Evolutionary conservation across 35 echinoderm and acorn worm genomes (phyloP), one percentile per base, ranked within the genome.

Genomic region (Anneissia japonica): DNA sequence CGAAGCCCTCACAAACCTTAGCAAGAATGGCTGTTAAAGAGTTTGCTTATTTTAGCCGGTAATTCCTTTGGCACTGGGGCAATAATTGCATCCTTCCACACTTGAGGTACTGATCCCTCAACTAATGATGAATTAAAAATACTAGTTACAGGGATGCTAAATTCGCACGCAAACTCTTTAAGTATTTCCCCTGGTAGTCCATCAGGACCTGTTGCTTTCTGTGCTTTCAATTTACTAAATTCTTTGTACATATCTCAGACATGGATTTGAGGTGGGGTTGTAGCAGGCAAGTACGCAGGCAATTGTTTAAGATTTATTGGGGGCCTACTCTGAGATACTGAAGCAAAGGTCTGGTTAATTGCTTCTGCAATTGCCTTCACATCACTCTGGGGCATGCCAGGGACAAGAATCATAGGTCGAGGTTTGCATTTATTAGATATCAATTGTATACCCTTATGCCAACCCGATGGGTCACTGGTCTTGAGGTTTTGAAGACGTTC

Each of bases 91-190:
- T 88, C 32, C 34, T 88, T 88, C 34, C 39, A 88, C 19, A 37
- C 28, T 38, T 86, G 55, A 12, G 84, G 56, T 29, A 30, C 56
- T 13, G 12, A 17, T 39, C 86, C 77, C 35, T 87, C 86, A 30
- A 30, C 37, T 46, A 87, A 43, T 40, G 86, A 87, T 16, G 86
- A 37, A 40, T 87, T 87, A 46, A 87, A 87, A 46, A 87, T 87
- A 46, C 78, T 75, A 77, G 73, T 36, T 32, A 87, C 35, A 35
- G 86, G 86, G 26, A 5, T 16, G 32, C 19, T 77, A 34, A 87
- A 31, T 33, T 87, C 75, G 34, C 30, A 26, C 7, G 77, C 75
- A 87, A 87, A 87, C 33, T 46, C 86, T 4, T 80, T 79, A 16
- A 51, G 75, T n/a, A 87, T 26, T 32, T 26, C 51, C 0, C 46